A percentile compares a stretch with the other conserved stretches of the same genome.
phyloP scores from a whole-genome alignment of 2,113 vertebrate genomes.

The Accipiter cooperii region DNA sequence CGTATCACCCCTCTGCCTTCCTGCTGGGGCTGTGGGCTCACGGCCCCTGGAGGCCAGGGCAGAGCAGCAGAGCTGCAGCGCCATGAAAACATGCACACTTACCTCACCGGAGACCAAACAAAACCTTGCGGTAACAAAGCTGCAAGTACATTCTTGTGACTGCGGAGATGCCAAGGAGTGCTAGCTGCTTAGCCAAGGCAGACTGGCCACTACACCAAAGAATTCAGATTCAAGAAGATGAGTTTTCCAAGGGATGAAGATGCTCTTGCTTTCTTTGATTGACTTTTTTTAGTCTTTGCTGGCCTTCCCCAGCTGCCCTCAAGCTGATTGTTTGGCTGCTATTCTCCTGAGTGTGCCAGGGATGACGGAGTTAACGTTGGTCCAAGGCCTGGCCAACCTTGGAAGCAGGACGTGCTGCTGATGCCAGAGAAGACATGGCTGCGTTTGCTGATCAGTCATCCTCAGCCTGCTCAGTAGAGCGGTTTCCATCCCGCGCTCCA shows the following conservation, averaged over 20 bases:
- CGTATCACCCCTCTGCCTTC: fast-evolving
- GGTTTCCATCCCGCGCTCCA: not conserved
- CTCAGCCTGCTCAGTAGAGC: not conserved
- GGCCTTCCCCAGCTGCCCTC: not conserved
- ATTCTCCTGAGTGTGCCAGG: not conserved
- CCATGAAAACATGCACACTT: not conserved
- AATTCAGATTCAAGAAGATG: not conserved
- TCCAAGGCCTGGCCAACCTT: fast-evolving
- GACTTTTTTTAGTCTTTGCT: not conserved
- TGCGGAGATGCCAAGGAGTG: not conserved
- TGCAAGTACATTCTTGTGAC: not conserved
- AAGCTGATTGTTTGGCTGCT: not conserved
- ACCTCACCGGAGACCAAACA: not conserved
- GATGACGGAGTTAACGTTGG: not conserved
- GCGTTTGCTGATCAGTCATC: not conserved
- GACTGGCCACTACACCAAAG: conserved; percentile 10
- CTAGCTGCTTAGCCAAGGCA: fast-evolving
- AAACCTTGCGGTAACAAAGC: not conserved
- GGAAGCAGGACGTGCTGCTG: not conserved
- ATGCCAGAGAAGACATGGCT: not conserved
- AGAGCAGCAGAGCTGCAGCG: not conserved
- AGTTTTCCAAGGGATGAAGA: not conserved
- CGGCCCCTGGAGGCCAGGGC: fast-evolving
- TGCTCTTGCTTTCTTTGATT: not conserved
- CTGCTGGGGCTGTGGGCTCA: not conserved